Base-by-base conservation (phyloP, 92 coral and sea anemone species). In the Chrysogorgia sp. region DNA sequence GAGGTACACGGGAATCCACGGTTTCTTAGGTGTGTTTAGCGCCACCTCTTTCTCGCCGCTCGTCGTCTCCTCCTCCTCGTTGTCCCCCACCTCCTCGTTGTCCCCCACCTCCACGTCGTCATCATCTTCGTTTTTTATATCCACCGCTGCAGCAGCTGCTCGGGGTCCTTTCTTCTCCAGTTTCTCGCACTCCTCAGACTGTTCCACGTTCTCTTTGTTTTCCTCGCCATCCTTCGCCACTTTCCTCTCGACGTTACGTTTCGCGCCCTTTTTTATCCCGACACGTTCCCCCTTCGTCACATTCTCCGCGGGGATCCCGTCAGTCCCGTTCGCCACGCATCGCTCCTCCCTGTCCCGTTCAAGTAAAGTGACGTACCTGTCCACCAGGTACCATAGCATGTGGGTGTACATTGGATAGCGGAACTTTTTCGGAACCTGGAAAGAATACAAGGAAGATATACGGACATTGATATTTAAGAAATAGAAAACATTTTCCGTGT, bases 381-480 rank as follows among this genome's bases (percentile, higher is more conserved):
- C 92, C 4, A 86, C 91, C 34, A 92, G 90, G 61, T 96, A 92
- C 99, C 99, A 96, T 97, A 91, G 87, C 0, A 96, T 92, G 65
- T 91, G 84, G 15, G 92, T 87, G 70, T 87, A 82, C 37, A 96
- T 82, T 10, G 99, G 99, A 67, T 96, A 96, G 13, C 97, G 89
- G 62, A 96, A 96, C 85, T 96, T 96, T 75, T 89, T 96, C 15
- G 99, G 99, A 10, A 96, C 99, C 99, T 96, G 48, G 17, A 63
- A 29, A 28, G 7, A 25, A 23, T 7, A 14, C 31, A 25, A 28
- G 9, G 43, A 37, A 37, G 12, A 37, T 37, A 37, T n/a, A n/a
- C n/a, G n/a, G n/a, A n/a, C n/a, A n/a, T n/a, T n/a, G n/a, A n/a
- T n/a, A n/a, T n/a, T n/a, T n/a, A n/a, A n/a, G n/a, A n/a, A n/a